Conservation (phyloP, 2,888 invertebrate species). For the Leptopilina drosophilae region DNA sequence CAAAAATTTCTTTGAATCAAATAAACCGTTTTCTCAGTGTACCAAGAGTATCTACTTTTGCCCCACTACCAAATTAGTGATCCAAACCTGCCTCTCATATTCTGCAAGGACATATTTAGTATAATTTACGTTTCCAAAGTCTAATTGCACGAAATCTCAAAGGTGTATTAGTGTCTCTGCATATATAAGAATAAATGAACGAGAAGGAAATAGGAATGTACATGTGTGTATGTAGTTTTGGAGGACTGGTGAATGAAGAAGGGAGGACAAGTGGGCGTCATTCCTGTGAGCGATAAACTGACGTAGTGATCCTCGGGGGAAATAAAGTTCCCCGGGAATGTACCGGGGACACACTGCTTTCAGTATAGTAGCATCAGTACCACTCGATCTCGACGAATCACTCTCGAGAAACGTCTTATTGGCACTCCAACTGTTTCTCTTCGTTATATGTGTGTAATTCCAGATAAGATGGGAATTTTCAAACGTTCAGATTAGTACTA, state of each 20-base stretch:
- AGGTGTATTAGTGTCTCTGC: not conserved
- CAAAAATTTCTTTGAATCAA: no score
- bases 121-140: not conserved
- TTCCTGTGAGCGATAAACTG: conserved; percentile 52
- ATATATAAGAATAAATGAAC: conserved; percentile 4
- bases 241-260: conserved; percentile 37
- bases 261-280: conserved; percentile 44
- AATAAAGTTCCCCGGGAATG: conserved; percentile 51
- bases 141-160: not conserved
- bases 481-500: conserved; percentile 20
- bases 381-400: conserved; percentile 41
- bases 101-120: not conserved
- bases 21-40: no score
- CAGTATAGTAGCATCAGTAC: conserved; percentile 2
- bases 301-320: conserved; percentile 53
- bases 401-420: conserved; percentile 49
- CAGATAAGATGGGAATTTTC: conserved; percentile 21
- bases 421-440: conserved; percentile 36
- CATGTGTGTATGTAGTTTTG: not conserved
- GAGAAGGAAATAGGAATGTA: not conserved
- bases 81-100: conserved; percentile 35
- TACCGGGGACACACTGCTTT: conserved; percentile 33
- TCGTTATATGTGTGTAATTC: conserved; percentile 24
- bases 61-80: no score
- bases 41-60: no score